phyloP scores from a whole-genome alignment of 2,888 invertebrate genomes.

The Brachylomia viminalis region DNA sequence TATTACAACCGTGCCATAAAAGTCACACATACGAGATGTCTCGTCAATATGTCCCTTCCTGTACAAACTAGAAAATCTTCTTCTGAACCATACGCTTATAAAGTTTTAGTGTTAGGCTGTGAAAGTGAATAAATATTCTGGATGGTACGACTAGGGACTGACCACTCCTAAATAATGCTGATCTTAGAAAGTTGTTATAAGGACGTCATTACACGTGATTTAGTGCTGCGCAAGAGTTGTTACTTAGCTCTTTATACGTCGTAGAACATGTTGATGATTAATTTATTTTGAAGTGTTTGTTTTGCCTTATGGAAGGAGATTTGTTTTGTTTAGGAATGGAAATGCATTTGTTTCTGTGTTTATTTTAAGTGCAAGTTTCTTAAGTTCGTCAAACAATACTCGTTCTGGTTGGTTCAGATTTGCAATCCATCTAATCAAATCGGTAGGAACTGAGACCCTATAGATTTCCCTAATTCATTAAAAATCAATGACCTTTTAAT shows the following conservation, averaged over 20 bases:
- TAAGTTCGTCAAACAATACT: no score
- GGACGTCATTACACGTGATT: conserved; percentile 61
- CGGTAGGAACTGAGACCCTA: no score
- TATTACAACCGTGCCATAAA: background rate
- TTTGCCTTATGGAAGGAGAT: background rate
- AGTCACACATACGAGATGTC: background rate
- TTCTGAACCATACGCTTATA: background rate
- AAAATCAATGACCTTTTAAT: background rate
- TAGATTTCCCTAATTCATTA: background rate
- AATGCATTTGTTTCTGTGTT: background rate
- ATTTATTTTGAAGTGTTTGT: conserved; percentile 18
- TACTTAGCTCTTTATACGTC: conserved; percentile 35
- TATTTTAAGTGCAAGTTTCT: no score
- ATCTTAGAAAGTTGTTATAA: conserved; percentile 68
- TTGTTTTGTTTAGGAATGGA: background rate
- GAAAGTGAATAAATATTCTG: conserved; percentile 82
- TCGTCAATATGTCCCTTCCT: conserved; percentile 31
- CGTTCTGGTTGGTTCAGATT: background rate
- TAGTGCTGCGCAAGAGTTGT: conserved; percentile 40
- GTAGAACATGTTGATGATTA: conserved; percentile 18
- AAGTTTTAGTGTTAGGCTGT: conserved; percentile 51
- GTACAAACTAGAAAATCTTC: conserved; percentile 20
- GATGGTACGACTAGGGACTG: conserved; percentile 75
- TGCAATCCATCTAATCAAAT: no score
- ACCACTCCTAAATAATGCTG: conserved; percentile 69